Base-by-base conservation (phyloP, 2,113 vertebrate species). In the Seriola aureovittata region DNA sequence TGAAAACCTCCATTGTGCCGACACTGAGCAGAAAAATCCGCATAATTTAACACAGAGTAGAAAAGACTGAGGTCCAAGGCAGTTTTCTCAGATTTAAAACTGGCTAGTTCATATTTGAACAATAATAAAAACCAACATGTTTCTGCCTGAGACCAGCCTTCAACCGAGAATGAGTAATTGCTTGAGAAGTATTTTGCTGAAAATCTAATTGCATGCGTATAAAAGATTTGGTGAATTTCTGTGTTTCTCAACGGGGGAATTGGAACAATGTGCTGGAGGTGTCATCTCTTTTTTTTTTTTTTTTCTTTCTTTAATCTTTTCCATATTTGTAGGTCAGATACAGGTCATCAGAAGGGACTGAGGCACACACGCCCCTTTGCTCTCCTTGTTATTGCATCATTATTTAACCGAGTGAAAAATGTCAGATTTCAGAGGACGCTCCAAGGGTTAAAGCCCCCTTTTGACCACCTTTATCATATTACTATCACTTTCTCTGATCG, bases 381-480 rank as follows among this genome's bases (percentile, higher is more conserved):
- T 73, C 72, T 58, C 40, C 42, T 23, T 65, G 75, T 88, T 89
- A 84, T 89, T 90, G 80, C 86, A 55, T 85, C 89, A 87, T 91
- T 80, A 81, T 90, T 91, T 85, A 84, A 90, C 87, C 6, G 14
- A 85, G 81, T 60, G 66, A 77, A 77, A 88, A 82, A 84, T 78
- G 75, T 91, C 85, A 55, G 68, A 73, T 74, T 86, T 86, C 80
- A 67, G 82, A 85, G 85, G 87, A 87, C 6, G 64, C 78, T 83
- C 81, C 38, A 19, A 74, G 71, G 87, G 78, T 83, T 87, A 64
- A 75, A 85, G 55, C 85, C 86, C 84, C 63, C 80, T 89, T 29
- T 84, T 86, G 88, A 91, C 91, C 86, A 92, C 90, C 77, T 94
- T 92, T 86, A 88, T 93, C 88, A 85, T 85, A 79, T 91, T 86